phyloP scores from a whole-genome alignment of 1,140 invertebrate genomes.

The Drosophila bocki region DNA sequence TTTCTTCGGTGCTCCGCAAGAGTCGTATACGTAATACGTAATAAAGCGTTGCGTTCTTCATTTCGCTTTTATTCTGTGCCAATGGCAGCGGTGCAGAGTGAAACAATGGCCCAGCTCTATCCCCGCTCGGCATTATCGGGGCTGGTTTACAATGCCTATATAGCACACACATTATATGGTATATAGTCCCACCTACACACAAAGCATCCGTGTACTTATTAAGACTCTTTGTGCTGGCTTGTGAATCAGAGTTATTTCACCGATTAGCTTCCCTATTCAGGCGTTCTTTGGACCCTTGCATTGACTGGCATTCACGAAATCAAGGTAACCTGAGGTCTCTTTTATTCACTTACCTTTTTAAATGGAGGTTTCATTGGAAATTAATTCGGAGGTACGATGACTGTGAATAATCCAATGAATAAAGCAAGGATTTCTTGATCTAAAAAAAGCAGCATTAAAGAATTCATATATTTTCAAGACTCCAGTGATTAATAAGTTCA shows the following conservation, averaged over 20 bases:
- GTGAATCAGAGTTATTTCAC: slow-evolving; percentile 51
- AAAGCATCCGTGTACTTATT: slow-evolving; percentile 6
- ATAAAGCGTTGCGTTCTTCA: slow-evolving; percentile 55
- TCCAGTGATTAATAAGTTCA: neutral
- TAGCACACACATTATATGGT: neutral
- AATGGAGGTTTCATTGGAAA: neutral
- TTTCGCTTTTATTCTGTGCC: slow-evolving; percentile 25
- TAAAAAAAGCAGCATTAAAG: no score
- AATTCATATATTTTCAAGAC: no score
- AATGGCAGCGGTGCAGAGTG: slow-evolving; percentile 24
- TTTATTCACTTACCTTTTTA: slow-evolving; percentile 4
- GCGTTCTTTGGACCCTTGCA: slow-evolving; percentile 23
- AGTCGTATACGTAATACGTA: slow-evolving; percentile 60
- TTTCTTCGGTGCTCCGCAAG: slow-evolving; percentile 44
- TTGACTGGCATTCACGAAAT: slow-evolving; percentile 12
- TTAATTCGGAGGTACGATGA: neutral
- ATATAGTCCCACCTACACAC: slow-evolving; percentile 10
- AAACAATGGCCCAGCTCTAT: slow-evolving; percentile 59
- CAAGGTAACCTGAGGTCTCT: neutral
- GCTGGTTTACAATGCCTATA: slow-evolving; percentile 48
- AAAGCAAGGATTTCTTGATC: no score
- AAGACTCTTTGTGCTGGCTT: slow-evolving; percentile 45
- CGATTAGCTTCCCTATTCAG: slow-evolving; percentile 24
- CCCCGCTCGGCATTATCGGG: slow-evolving; percentile 51
- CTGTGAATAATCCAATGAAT: no score